A percentile compares a stretch with the other conserved stretches of the same genome.
phyloP scores from a whole-genome alignment of 2,113 vertebrate species.

The Alouatta palliata region DNA sequence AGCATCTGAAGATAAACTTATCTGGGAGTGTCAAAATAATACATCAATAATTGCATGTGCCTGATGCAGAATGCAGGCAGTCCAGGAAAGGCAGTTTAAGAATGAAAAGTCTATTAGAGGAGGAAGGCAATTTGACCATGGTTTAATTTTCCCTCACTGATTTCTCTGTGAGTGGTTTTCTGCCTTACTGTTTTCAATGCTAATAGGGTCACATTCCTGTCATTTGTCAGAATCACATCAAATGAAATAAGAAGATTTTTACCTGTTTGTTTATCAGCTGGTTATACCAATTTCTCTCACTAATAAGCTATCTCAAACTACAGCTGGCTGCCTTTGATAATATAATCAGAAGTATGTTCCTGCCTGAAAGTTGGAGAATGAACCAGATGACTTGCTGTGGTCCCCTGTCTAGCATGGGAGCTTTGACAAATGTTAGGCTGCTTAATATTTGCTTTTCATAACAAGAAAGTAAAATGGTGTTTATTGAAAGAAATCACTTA shows the following conservation, averaged over 20 bases:
- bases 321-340: slow-evolving; percentile 22
- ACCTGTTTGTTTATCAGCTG: slow-evolving; percentile 29
- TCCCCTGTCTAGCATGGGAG: neutral
- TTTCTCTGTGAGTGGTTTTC: slow-evolving; percentile 7
- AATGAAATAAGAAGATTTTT: slow-evolving; percentile 21
- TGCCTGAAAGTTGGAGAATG: neutral
- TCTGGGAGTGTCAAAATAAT: neutral
- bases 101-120: neutral
- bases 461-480: neutral
- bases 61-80: neutral
- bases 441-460: slow-evolving; percentile 20
- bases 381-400: neutral
- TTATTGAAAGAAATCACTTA: neutral
- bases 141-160: neutral
- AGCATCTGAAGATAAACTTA: neutral
- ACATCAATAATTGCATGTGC: neutral
- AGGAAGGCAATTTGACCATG: neutral
- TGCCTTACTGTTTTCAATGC: neutral
- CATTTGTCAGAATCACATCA: slow-evolving; percentile 21
- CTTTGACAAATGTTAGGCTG: neutral
- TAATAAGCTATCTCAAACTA: neutral
- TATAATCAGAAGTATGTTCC: neutral
- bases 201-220: neutral
- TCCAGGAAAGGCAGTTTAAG: neutral
- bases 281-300: neutral